Evolutionary conservation across 2,113 vertebrate species (phyloP).

Genomic region (Suncus etruscus): DNA sequence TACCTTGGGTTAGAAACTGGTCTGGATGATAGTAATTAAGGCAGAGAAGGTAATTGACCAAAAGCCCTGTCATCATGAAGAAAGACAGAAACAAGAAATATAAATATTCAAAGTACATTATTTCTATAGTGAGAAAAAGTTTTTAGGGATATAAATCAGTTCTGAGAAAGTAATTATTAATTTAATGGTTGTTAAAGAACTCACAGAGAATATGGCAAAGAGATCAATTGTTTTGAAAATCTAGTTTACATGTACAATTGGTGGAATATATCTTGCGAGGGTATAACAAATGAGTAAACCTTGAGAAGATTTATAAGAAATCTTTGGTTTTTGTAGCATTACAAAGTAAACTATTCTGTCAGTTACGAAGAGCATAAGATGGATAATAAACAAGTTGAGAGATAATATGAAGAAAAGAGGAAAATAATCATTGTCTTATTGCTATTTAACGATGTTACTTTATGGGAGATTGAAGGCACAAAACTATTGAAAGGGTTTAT

Average conservation of each 20-base stretch:
- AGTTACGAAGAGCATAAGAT: not conserved
- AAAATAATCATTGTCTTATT: not conserved
- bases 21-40: not conserved
- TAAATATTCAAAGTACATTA: not conserved
- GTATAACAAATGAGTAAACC: fast-evolving
- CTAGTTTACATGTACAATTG: not conserved
- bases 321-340: not conserved
- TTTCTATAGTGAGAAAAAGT: not conserved
- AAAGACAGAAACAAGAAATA: not conserved
- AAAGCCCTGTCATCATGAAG: not conserved
- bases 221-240: not conserved
- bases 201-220: not conserved
- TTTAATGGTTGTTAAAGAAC: not conserved
- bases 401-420: not conserved
- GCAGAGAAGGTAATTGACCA: not conserved
- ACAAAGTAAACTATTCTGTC: not conserved
- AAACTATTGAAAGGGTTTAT: not conserved
- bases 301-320: not conserved
- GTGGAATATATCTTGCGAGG: not conserved
- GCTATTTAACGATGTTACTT: not conserved
- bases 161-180: not conserved
- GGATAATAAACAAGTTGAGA: not conserved
- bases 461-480: not conserved
- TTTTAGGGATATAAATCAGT: not conserved
- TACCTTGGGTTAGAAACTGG: not conserved